Evolutionary conservation across 1,140 invertebrate genomes (phyloP).

Genomic region (Bombus superbus): DNA sequence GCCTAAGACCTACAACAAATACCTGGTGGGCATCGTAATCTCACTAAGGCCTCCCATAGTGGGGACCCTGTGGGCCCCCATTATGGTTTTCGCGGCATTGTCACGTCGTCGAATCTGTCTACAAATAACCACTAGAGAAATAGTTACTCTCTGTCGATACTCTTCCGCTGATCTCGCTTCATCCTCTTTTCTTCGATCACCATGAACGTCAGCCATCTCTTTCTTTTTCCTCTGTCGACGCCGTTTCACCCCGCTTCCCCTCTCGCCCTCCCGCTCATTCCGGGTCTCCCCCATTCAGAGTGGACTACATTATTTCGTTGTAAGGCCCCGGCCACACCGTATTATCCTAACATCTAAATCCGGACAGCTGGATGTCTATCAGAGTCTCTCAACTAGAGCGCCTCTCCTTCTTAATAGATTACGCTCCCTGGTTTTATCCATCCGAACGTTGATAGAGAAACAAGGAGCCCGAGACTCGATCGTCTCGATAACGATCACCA

Average conservation of each 20-base stretch:
- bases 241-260: constrained; percentile 30
- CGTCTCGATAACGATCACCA: not conserved
- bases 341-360: constrained; percentile 84
- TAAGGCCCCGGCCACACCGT: constrained; percentile 78
- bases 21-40: constrained; percentile 79
- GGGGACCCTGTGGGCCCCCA: constrained; percentile 70
- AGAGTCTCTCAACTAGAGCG: constrained; percentile 74
- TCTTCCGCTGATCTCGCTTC: constrained; percentile 18
- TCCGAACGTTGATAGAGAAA: not conserved
- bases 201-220: not conserved
- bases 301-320: constrained; percentile 83
- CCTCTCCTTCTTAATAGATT: not conserved
- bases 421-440: not conserved
- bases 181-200: not conserved
- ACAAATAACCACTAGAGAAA: constrained; percentile 82
- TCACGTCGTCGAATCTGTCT: constrained; percentile 82
- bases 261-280: constrained; percentile 59
- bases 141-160: constrained; percentile 70
- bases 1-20: constrained; percentile 77
- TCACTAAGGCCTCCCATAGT: constrained; percentile 72
- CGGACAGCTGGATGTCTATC: constrained; percentile 79
- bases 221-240: constrained; percentile 45
- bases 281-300: constrained; percentile 75
- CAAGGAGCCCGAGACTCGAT: not conserved
- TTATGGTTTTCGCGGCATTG: constrained; percentile 80